Base-by-base conservation (phyloP, 2,113 vertebrate genomes). In the Parus major region DNA sequence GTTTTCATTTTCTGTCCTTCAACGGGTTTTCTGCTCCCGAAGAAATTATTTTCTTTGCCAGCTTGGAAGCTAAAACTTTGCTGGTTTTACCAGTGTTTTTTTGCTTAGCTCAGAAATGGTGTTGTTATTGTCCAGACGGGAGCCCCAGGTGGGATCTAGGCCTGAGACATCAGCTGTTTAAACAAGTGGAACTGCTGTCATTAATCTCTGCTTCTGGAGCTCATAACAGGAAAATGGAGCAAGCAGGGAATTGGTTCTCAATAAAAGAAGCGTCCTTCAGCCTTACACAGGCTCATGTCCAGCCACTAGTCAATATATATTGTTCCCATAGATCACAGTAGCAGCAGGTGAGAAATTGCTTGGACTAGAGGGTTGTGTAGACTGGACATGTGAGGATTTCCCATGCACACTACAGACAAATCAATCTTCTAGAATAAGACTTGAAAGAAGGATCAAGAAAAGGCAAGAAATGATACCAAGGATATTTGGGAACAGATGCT, bases 141-240 rank as follows among this genome's bases (percentile, higher is more conserved):
- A 97, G 94, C 85, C 91, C 82, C 96, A 96, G 90, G 94, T 96
- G 95, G 83, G 83, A 95, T 65, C 76, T 33, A 60, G 82, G 73
- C 76, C 94, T 92, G 76, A 97, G 92, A 95, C 87, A 96, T 95
- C 92, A 96, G 81, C 94, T 96, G 95, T 90, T 97, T 96, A 97
- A 97, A 96, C 90, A 97, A 96, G 96, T 65, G 52, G 88, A 97
- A 95, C 28, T 1, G 71, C 89, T 79, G 63, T 55, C 92, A 94
- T 96, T 94, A 96, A 97, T 97, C 97, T 96, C 81, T 86, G 79
- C 86, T 97, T 96, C 90, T 97, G 92, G 87, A 96, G 78, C 93
- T 96, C 88, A 84, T 95, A 97, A 93, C 87, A 86, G 90, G 89
- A 93, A 96, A 97, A 97, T 88, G 78, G 90, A 97, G 91, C 79